These are phyloP conservation scores for Caretta caretta DNA, from an alignment of 2,113 vertebrate species.

Conservation along the genomic window DNA sequence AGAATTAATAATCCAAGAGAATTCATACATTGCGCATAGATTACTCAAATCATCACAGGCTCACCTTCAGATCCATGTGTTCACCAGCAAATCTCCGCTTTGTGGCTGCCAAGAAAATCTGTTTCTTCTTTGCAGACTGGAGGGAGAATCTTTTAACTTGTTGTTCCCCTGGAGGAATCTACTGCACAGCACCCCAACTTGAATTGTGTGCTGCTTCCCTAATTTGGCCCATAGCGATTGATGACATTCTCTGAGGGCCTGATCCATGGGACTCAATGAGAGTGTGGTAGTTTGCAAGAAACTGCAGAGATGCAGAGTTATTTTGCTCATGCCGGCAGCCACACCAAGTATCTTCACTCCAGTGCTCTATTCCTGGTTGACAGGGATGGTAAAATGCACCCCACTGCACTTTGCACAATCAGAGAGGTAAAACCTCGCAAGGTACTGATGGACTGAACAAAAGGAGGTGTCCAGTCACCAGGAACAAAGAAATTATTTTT, in stretches of 20 bases:
- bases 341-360: background rate
- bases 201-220: background rate
- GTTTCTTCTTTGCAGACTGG: background rate
- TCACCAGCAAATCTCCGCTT: constrained; percentile 4
- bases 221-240: background rate
- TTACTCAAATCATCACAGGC: background rate
- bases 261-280: background rate
- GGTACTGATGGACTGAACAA: constrained; percentile 34
- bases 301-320: background rate
- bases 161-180: background rate
- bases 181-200: background rate
- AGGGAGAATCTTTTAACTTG: background rate
- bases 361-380: background rate
- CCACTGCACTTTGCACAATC: background rate
- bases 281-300: background rate
- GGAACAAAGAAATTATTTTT: constrained; percentile 59
- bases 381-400: background rate
- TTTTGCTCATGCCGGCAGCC: background rate
- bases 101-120: background rate
- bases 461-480: constrained; percentile 51
- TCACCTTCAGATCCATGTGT: background rate
- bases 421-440: constrained; percentile 10
- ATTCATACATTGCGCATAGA: background rate
- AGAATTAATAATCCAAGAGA: background rate
- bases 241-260: background rate